Evolutionary conservation across 2,113 vertebrate species (phyloP).

Genomic region (Antechinus stuartii): DNA sequence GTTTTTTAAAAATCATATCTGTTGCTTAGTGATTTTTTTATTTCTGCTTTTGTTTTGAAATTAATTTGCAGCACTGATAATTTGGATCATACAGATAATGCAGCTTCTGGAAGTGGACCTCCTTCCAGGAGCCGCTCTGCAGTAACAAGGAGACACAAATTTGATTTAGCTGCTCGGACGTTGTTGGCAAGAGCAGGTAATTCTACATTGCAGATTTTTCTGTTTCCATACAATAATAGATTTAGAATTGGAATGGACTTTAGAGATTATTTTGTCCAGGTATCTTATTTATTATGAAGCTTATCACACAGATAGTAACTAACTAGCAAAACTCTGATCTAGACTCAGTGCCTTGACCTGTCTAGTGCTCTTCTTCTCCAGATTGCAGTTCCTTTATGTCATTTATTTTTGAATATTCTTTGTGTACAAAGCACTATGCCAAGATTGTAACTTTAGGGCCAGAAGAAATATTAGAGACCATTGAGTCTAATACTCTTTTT

Average conservation of each 20-base stretch:
- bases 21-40: slow-evolving; percentile 19
- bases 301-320: not conserved
- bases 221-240: slow-evolving; percentile 18
- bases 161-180: slow-evolving; percentile 95
- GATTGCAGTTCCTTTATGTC: not conserved
- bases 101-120: slow-evolving; percentile 89
- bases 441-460: not conserved
- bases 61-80: slow-evolving; percentile 89
- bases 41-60: slow-evolving; percentile 37
- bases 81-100: slow-evolving; percentile 91
- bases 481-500: not conserved
- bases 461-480: not conserved
- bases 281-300: not conserved
- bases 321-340: not conserved
- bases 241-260: not conserved
- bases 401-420: slow-evolving; percentile 46
- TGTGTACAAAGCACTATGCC: not conserved
- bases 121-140: slow-evolving; percentile 90
- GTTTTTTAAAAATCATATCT: not conserved
- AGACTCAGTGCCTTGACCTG: not conserved
- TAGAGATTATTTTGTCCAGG: not conserved
- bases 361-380: not conserved
- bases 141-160: slow-evolving; percentile 93
- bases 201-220: slow-evolving; percentile 54
- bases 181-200: slow-evolving; percentile 96